Conservation (phyloP, 2,797 vertebrate species). For the Mus spretus region DNA sequence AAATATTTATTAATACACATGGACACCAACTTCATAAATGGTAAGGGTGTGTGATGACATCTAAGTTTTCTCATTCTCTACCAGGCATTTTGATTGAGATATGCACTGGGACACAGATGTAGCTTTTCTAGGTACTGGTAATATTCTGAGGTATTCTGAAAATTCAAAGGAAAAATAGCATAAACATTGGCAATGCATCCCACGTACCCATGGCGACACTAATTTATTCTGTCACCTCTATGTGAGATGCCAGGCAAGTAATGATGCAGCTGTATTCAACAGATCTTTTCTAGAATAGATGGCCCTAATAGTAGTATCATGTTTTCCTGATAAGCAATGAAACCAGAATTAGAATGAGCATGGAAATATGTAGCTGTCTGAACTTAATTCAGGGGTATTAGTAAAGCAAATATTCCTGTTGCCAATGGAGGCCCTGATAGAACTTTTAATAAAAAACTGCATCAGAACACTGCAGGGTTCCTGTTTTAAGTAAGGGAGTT, state of each 20-base stretch:
- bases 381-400: not conserved
- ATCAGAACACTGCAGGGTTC: not conserved
- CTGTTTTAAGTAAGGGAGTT: conserved; percentile 23
- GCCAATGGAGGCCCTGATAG: not conserved
- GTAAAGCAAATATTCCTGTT: not conserved
- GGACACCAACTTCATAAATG: not conserved
- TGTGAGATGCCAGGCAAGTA: not conserved
- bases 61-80: not conserved
- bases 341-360: not conserved
- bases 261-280: not conserved
- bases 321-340: not conserved
- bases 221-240: not conserved
- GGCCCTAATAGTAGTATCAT: not conserved
- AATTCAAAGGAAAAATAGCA: not conserved
- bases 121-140: not conserved
- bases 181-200: not conserved
- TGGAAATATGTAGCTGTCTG: not conserved
- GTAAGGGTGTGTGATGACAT: not conserved
- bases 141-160: not conserved
- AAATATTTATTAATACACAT: not conserved
- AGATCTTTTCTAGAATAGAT: not conserved
- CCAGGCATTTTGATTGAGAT: not conserved
- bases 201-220: not conserved
- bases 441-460: not conserved
- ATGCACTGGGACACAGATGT: accelerated